Base-by-base conservation (phyloP, 2,888 invertebrate genomes). In the Neoascia interrupta region DNA sequence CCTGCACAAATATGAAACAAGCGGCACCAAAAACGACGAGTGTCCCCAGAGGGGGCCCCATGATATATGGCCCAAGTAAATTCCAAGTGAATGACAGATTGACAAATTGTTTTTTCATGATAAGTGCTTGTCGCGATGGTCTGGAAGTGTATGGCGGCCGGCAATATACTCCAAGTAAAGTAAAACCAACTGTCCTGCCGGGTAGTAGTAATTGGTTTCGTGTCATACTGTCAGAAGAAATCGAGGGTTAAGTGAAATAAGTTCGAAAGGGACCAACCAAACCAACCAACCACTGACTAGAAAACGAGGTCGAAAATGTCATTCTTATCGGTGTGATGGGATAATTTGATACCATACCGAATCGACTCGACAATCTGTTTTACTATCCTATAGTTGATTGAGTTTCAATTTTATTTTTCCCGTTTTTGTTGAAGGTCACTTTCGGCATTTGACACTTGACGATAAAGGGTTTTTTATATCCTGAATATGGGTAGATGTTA, bases 51-150 rank as follows among this genome's bases (percentile, higher is more conserved):
- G 45, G 47, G 56, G 66, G 56, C 66, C 23, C 39, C 41, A 34
- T 49, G 47, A 72, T 72, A 61, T 68, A 74, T 73, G 66, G 69
- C 39, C 61, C 54, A 69, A 61, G 74, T 63, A 58, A 76, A 70
- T 58, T 70, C 43, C 58, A 66, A 66, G 23, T 64, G 70, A 70
- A 63, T 70, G 75, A 70, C 70, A 76, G 61, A 43, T 58, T 70
- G 75, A 76, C 70, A 76, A 76, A 76, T 76, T 63, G 75, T 58
- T 76, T 76, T 76, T 64, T 64, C 56, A 70, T 75, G 70, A 51
- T 58, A 75, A 69, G 61, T 61, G 61, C 34, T 41, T 69, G 60
- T 61, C 53, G 36, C 45, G 51, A 51, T 45, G 61, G 43, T 26
- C 10, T 41, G 23, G 21, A 13, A 13, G 21, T 61, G 34, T n/a